A percentile compares a stretch with the other conserved stretches of the same genome.
These are phyloP conservation scores for Euura saliciscinereae DNA, from an alignment of 1,140 invertebrate species.

Conservation along the genomic window DNA sequence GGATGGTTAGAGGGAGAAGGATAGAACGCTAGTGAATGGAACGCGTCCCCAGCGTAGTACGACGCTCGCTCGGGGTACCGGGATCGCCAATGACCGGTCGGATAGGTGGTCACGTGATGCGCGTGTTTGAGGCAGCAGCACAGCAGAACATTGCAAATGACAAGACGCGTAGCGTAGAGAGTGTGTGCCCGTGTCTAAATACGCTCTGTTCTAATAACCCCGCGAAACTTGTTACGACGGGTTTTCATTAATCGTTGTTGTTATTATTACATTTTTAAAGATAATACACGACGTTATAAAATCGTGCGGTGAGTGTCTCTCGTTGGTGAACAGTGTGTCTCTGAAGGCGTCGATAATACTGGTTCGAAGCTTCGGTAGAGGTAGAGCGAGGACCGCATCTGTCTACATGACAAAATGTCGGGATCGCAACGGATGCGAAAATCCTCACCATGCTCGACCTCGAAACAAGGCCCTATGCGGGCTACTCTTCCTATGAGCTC, in stretches of 20 bases:
- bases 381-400: constrained; percentile 8
- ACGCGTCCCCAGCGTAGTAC: constrained; percentile 41
- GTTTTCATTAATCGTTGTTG: too few species aligned
- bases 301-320: background rate
- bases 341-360: constrained; percentile 10
- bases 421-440: constrained; percentile 67
- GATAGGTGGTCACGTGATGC: constrained; percentile 22
- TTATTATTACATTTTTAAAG: background rate
- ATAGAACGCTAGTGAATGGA: constrained; percentile 42
- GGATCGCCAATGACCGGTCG: constrained; percentile 14
- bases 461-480: constrained; percentile 74
- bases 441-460: constrained; percentile 69
- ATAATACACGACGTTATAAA: background rate
- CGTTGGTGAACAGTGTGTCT: background rate
- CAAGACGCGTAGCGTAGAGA: constrained; percentile 20
- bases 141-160: constrained; percentile 24
- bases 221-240: too few species aligned
- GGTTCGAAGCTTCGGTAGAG: constrained; percentile 11
- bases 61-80: constrained; percentile 23
- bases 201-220: background rate
- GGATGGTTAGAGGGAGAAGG: constrained; percentile 6
- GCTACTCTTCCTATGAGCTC: constrained; percentile 76
- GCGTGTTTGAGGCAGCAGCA: background rate
- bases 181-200: background rate
- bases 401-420: constrained; percentile 61